Evolutionary conservation across 2,888 invertebrate species (phyloP), one percentile per base, ranked within the genome.

Genomic region (Xylota segnis): DNA sequence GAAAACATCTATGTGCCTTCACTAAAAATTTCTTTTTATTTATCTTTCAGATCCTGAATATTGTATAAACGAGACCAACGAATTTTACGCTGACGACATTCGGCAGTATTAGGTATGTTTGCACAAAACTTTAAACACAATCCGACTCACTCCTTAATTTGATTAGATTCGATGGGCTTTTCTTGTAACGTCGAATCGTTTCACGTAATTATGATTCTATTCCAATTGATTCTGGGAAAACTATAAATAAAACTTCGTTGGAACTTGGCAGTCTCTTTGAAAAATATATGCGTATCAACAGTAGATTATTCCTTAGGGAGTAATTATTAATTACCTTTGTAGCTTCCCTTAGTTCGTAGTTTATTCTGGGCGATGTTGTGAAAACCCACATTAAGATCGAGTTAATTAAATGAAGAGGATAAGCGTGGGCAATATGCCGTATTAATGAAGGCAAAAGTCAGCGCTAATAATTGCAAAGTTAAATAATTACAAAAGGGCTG

Each of bases 31-130:
- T 34, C 34, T 6, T 32, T 27, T 56, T 6, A 40, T 37, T 65
- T 29, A 14, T 47, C 7, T 81, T 81, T 66, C 50, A 81, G 81
- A 66, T 59, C 34, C 56, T 58, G 78, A 27, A 54, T 45, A 70
- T 50, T 47, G 34, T 27, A 5, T 32, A 29, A 59, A 59, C 59
- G 52, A 40, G 37, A 9, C 43, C 59, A 66, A 66, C 66, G 37
- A 58, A 66, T 52, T 74, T 27, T 32, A 23, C 52, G 58, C 74
- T 65, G 81, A 74, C 74, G 66, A 81, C 47, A 29, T 14, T 81
- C 59, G 81, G 52, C 74, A 66, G 52, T 66, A 59, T 45, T 81
- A 37, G 74, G 81, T 66, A 45, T 40, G 66, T 76, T 6, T 14
- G 5, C 16, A n/a, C 3, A 58, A 45, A 45, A n/a, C 14, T 14